Percentiles rank a stretch among this genome's conserved stretches.
These are phyloP conservation scores for Patella pellucida DNA, from an alignment of 2,888 invertebrate genomes.

Conservation along the genomic window DNA sequence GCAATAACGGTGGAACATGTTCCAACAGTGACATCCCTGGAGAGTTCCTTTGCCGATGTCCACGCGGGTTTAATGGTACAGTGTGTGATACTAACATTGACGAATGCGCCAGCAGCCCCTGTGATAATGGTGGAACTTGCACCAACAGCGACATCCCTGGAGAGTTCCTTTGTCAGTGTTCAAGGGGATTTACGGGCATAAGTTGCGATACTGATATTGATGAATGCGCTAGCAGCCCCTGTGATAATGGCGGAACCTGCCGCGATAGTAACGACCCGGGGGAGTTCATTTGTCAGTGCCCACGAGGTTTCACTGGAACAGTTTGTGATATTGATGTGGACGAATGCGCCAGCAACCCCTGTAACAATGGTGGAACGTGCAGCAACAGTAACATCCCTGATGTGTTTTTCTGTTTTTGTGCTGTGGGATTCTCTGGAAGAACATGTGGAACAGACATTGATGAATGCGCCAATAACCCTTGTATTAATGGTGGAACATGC, in stretches of 20 bases:
- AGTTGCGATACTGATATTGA: slow-evolving; percentile 40
- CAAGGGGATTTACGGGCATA: slow-evolving; percentile 38
- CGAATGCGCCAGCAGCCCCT: slow-evolving; percentile 36
- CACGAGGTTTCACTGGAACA: slow-evolving; percentile 15
- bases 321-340: slow-evolving; percentile 8
- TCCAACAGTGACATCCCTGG: slow-evolving; percentile 14
- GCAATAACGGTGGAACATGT: slow-evolving; percentile 1
- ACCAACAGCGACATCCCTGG: slow-evolving; percentile 21
- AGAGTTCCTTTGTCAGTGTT: slow-evolving; percentile 35
- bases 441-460: slow-evolving; percentile 39
- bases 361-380: slow-evolving; percentile 39
- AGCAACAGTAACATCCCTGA: slow-evolving; percentile 24
- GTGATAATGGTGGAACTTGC: slow-evolving; percentile 35
- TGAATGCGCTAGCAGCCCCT: neutral
- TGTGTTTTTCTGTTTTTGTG: slow-evolving; percentile 34
- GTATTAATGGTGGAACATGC: slow-evolving; percentile 4
- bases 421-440: slow-evolving; percentile 30
- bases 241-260: slow-evolving; percentile 24
- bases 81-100: slow-evolving; percentile 31
- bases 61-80: neutral
- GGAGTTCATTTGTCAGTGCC: slow-evolving; percentile 32
- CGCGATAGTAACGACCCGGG: slow-evolving; percentile 27
- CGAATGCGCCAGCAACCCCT: slow-evolving; percentile 36
- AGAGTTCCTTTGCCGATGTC: slow-evolving; percentile 70
- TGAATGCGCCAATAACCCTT: slow-evolving; percentile 20